These are phyloP conservation scores for Potorous gilbertii DNA, from an alignment of 2,797 vertebrate genomes.

Conservation along the genomic window DNA sequence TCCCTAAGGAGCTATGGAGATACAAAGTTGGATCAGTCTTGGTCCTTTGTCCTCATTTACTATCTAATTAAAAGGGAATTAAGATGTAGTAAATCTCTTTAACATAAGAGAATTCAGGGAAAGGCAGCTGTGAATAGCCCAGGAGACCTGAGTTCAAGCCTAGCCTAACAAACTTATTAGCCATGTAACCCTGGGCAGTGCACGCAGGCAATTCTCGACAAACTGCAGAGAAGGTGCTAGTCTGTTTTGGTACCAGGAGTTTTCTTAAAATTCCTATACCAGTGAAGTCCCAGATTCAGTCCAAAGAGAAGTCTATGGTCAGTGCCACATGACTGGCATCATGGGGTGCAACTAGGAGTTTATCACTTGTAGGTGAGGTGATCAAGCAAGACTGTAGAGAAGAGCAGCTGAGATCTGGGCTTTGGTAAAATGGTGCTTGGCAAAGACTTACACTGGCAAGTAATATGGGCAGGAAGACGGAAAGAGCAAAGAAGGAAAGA, in stretches of 20 bases:
- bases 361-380: conserved; percentile 20
- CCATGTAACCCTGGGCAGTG: not conserved
- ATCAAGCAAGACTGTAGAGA: conserved; percentile 33
- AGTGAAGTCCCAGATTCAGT: not conserved
- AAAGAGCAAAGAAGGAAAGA: not conserved
- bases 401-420: not conserved
- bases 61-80: not conserved
- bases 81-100: not conserved
- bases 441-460: not conserved
- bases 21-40: not conserved
- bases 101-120: not conserved
- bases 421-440: conserved; percentile 16
- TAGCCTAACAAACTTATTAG: not conserved
- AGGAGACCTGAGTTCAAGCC: not conserved
- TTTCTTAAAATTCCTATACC: no score
- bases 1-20: not conserved
- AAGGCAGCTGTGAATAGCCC: not conserved
- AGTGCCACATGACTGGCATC: not conserved
- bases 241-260: no score
- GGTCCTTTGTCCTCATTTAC: not conserved
- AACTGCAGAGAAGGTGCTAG: not conserved
- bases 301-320: not conserved
- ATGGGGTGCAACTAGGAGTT: not conserved
- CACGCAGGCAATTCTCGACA: not conserved
- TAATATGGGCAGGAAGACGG: not conserved